Evolutionary conservation across 1,140 invertebrate species (phyloP).

Genomic region (Coptotermes formosanus): DNA sequence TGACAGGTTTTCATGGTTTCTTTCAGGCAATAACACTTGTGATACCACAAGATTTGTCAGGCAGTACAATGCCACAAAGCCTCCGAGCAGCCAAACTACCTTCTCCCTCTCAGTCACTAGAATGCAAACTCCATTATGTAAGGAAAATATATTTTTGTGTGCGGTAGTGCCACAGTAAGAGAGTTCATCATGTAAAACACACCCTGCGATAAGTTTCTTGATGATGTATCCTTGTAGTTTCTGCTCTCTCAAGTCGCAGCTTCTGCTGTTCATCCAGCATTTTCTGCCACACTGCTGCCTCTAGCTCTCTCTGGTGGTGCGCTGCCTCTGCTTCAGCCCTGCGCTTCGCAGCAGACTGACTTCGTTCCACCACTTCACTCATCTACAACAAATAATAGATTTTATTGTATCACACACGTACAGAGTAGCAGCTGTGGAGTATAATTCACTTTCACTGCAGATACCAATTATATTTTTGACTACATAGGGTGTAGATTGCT

Average conservation of each 20-base stretch:
- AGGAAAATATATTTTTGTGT: background rate
- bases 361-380: slow-evolving; percentile 28
- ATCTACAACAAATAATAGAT: background rate
- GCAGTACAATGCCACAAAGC: too few relatives aligned
- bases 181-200: background rate
- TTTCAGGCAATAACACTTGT: too few relatives aligned
- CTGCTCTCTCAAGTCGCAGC: slow-evolving; percentile 36
- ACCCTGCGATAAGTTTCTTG: slow-evolving; percentile 35
- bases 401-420: too few relatives aligned
- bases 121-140: too few relatives aligned
- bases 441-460: too few relatives aligned
- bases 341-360: slow-evolving; percentile 29
- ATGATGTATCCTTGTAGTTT: slow-evolving; percentile 29
- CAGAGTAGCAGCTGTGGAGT: too few relatives aligned
- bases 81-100: too few relatives aligned
- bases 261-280: slow-evolving; percentile 35
- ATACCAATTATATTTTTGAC: too few relatives aligned
- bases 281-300: slow-evolving; percentile 36
- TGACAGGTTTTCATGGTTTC: too few relatives aligned
- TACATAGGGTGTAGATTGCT: too few relatives aligned
- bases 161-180: background rate
- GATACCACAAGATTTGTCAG: too few relatives aligned
- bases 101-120: too few relatives aligned
- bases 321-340: slow-evolving; percentile 36
- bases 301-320: slow-evolving; percentile 34